Evolutionary conservation across 2,888 invertebrate genomes (phyloP).

Genomic region (Steinernema scapterisci): DNA sequence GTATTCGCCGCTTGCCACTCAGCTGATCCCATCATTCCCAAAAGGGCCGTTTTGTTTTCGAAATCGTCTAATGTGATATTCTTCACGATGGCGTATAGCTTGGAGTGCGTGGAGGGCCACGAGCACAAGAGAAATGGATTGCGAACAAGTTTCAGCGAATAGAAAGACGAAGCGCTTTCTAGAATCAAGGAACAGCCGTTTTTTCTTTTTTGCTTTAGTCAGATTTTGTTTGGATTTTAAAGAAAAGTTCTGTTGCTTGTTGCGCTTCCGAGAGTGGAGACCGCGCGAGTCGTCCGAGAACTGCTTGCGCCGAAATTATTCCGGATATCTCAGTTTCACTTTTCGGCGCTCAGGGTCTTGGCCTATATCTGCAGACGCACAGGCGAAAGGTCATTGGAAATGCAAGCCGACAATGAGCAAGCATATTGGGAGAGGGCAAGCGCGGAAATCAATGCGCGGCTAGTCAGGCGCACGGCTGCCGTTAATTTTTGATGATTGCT

Average conservation of each 20-base stretch:
- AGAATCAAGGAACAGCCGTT: too few relatives aligned
- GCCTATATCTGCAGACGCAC: too few relatives aligned
- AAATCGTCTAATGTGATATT: conserved; percentile 24
- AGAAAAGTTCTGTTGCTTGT: too few relatives aligned
- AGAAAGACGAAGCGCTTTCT: too few relatives aligned
- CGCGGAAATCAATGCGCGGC: background rate
- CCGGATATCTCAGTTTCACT: too few relatives aligned
- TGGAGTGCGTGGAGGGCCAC: background rate
- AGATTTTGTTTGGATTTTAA: too few relatives aligned
- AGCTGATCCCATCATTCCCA: conserved; percentile 11
- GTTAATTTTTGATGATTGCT: conserved; percentile 15
- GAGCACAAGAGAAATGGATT: background rate
- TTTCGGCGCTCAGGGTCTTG: too few relatives aligned
- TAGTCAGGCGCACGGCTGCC: background rate
- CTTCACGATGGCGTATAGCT: conserved; percentile 6
- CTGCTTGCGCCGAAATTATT: too few relatives aligned
- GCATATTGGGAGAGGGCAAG: background rate
- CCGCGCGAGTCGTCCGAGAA: too few relatives aligned
- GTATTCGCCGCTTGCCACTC: background rate
- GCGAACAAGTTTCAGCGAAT: too few relatives aligned
- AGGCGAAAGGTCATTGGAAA: background rate
- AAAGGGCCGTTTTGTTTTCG: conserved; percentile 24
- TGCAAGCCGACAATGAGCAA: background rate
- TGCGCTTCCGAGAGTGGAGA: too few relatives aligned
- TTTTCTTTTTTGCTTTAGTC: too few relatives aligned